phyloP scores from a whole-genome alignment of 2,113 vertebrate genomes.

The Pterocles burchelli region DNA sequence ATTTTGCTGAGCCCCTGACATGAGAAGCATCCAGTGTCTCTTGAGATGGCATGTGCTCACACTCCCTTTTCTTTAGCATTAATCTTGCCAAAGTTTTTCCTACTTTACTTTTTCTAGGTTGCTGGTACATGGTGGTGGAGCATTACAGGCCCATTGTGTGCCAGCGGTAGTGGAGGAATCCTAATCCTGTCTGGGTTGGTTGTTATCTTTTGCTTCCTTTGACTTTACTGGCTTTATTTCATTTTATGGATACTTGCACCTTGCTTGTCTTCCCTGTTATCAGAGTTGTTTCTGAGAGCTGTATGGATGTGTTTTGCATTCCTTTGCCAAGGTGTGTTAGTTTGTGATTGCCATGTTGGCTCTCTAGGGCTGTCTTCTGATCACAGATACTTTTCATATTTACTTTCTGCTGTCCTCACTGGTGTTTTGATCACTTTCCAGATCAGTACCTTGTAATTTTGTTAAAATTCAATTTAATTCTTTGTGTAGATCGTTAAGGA shows the following conservation, averaged over 20 bases:
- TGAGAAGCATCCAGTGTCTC: not conserved
- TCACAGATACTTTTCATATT: not conserved
- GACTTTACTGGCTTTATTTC: not conserved
- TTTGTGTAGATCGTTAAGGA: constrained; percentile 1
- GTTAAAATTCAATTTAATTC: not conserved
- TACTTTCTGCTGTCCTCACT: not conserved
- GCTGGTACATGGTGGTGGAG: not conserved
- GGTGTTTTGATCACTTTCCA: not conserved
- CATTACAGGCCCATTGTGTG: not conserved
- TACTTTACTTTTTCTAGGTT: not conserved
- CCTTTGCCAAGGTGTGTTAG: not conserved
- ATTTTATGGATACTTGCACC: not conserved
- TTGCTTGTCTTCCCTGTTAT: not conserved
- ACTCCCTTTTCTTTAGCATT: not conserved
- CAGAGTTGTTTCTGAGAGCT: not conserved
- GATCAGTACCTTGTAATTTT: not conserved
- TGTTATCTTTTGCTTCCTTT: not conserved
- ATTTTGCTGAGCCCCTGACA: not conserved
- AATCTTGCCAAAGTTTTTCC: not conserved
- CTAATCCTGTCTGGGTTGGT: not conserved
- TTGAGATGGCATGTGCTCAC: not conserved
- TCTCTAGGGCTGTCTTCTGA: not conserved
- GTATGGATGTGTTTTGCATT: not conserved
- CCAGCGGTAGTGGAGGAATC: not conserved
- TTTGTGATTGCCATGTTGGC: not conserved